Evolutionary conservation across 2,888 invertebrate genomes (phyloP).

Genomic region (Metacarcinus magister): DNA sequence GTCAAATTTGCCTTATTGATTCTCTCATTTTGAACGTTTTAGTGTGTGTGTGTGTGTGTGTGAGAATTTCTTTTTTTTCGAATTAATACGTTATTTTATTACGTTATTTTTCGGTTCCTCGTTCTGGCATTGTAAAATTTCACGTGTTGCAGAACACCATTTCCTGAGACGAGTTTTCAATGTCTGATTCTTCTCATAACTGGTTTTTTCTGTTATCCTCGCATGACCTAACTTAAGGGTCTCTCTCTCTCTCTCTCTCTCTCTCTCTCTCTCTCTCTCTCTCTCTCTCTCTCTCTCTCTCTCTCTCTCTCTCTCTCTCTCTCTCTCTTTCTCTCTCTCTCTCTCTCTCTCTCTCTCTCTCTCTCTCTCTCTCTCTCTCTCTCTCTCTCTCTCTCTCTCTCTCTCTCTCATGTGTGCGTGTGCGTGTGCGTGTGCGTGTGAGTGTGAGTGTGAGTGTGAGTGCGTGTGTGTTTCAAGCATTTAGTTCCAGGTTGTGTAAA

Average conservation of each 20-base stretch:
- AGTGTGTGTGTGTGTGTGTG: neutral
- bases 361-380: slow-evolving; percentile 49
- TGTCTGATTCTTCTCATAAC: neutral
- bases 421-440: neutral
- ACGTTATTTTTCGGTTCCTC: neutral
- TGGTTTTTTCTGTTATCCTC: neutral
- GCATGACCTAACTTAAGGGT: neutral
- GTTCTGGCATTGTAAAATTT: neutral
- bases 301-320: slow-evolving; percentile 42
- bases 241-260: slow-evolving; percentile 59
- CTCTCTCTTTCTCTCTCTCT: slow-evolving; percentile 6
- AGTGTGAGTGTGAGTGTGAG: slow-evolving; percentile 54
- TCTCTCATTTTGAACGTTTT: neutral
- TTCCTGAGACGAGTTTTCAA: neutral
- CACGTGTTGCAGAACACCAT: neutral
- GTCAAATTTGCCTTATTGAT: neutral
- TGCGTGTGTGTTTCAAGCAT: neutral
- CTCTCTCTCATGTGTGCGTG: neutral
- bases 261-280: slow-evolving; percentile 63
- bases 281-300: slow-evolving; percentile 63
- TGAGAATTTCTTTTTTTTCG: neutral
- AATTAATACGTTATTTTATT: neutral
- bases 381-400: slow-evolving; percentile 42
- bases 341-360: slow-evolving; percentile 58
- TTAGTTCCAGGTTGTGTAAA: neutral